Evolutionary conservation across 2,113 vertebrate species (phyloP).

Genomic region (Callospermophilus lateralis): DNA sequence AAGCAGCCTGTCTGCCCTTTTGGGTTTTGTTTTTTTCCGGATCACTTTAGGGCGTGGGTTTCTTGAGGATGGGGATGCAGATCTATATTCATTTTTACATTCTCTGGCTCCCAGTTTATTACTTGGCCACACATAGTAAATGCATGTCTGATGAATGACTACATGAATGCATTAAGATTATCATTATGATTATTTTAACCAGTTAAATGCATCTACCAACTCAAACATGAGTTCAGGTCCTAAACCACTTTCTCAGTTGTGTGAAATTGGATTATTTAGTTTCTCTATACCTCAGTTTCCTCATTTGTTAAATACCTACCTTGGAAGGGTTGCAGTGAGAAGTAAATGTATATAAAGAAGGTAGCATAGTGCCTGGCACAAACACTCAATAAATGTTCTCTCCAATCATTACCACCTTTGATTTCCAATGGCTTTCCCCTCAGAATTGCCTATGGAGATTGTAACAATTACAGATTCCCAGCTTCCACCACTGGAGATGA

Average conservation of each 20-base stretch:
- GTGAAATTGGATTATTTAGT: neutral
- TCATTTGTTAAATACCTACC: neutral
- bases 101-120: neutral
- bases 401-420: neutral
- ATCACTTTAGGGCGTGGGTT: neutral
- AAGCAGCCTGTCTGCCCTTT: neutral
- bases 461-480: neutral
- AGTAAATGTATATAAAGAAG: conserved; percentile 11
- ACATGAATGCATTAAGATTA: too few species aligned
- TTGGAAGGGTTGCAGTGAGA: neutral
- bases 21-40: neutral
- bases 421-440: neutral
- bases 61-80: neutral
- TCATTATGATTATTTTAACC: neutral
- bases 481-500: neutral
- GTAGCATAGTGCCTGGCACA: neutral
- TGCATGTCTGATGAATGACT: neutral
- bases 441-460: neutral
- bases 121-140: neutral
- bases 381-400: neutral
- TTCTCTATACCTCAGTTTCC: neutral
- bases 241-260: neutral
- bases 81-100: neutral
- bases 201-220: neutral
- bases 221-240: neutral